Base-by-base conservation (phyloP, 2,113 vertebrate species). In the Megaptera novaeangliae region DNA sequence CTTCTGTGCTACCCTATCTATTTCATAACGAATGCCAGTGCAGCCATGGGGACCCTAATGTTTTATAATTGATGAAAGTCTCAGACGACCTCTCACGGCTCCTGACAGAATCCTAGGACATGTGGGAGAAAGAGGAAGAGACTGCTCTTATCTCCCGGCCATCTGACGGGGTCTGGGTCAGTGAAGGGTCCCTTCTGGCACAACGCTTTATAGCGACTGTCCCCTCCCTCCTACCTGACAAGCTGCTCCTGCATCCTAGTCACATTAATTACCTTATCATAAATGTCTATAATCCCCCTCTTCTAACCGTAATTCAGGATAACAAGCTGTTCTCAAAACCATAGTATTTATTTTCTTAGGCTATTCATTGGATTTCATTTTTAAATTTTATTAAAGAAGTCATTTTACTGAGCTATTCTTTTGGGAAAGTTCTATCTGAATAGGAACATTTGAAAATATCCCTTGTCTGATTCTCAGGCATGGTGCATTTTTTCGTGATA, bases 301-400 rank as follows among this genome's bases (percentile, higher is more conserved):
- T 61, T 34, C 46, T 61, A 49, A n/a, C 34, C 21, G 0, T 64
- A 78, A 59, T 69, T 66, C 49, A 64, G 68, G 27, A 57, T 34
- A 88, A 25, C 52, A 72, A 59, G 36, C 61, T 74, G 49, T 14
- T 72, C 92, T 94, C 86, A 69, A 94, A 92, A 36, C 2, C 14
- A 2, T n/a, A 25, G 27, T 91, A 15, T 63, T 89, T 0, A 63
- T 68, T 92, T 95, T 88, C 81, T 64, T 15, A 10, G 72, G 61
- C 57, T 91, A 36, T 86, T 97, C 96, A 74, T 71, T 88, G 25
- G 36, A 74, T 81, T 83, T 64, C 71, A 25, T 84, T 46, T 95
- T 31, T 88, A 41, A 71, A 27, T 81, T 96, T 72, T 95, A 93
- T 97, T 90, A 72, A 46, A 90, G 39, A 80, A 91, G 61, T 83